These are phyloP conservation scores for Lophura nycthemera DNA, from an alignment of 2,113 vertebrate genomes.

Conservation along the genomic window DNA sequence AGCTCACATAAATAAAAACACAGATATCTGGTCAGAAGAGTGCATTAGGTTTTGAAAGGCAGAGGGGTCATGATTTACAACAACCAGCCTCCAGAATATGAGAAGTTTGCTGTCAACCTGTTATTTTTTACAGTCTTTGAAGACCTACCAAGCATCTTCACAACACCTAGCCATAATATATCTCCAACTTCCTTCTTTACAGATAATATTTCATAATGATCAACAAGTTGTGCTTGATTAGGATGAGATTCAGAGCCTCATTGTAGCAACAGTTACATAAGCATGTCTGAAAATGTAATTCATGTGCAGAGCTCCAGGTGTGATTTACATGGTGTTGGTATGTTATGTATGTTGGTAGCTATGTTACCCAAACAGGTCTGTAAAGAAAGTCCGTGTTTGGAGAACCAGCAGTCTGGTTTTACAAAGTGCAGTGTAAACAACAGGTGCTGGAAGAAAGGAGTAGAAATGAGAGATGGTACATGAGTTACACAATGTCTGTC, in stretches of 20 bases:
- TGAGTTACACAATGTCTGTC: not conserved
- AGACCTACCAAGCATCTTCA: not conserved
- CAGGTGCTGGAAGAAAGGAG: not conserved
- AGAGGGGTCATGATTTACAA: not conserved
- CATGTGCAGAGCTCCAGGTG: not conserved
- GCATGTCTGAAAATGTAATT: not conserved
- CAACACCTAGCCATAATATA: not conserved
- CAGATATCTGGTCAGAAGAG: not conserved
- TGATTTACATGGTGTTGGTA: not conserved
- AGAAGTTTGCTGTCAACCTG: not conserved
- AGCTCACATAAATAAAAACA: not conserved
- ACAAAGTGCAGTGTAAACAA: not conserved
- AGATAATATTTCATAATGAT: not conserved
- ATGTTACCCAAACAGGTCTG: rapidly evolving
- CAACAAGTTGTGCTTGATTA: not conserved
- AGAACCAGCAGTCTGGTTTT: not conserved
- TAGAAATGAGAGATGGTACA: not conserved
- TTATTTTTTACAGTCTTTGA: not conserved
- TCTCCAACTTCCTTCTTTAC: not conserved
- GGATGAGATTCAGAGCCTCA: not conserved
- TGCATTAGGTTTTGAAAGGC: not conserved
- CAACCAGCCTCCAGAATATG: not conserved
- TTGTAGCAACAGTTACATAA: rapidly evolving
- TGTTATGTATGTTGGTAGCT: not conserved
- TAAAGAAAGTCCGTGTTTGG: not conserved